phyloP scores from a whole-genome alignment of 2,797 vertebrate genomes.

The Clarias laeviceps region DNA sequence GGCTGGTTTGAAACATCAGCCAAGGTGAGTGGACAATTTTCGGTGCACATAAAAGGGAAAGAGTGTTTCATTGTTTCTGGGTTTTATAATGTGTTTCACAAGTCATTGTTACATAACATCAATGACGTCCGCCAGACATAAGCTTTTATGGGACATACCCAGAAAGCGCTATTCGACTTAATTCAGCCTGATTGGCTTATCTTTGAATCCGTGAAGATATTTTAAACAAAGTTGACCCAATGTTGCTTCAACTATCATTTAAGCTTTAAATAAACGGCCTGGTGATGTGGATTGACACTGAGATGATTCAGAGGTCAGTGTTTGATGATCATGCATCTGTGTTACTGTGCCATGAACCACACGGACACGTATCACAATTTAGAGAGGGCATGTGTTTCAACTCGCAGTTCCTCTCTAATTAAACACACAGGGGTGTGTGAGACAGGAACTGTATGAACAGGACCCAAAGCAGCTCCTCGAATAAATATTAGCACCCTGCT shows the following conservation, averaged over 20 bases:
- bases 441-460: conserved; percentile 28
- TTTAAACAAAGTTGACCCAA: background rate
- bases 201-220: background rate
- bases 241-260: conserved; percentile 1
- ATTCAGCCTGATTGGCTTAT: background rate
- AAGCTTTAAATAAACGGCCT: conserved; percentile 4
- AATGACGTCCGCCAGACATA: background rate
- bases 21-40: conserved; percentile 64
- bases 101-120: background rate
- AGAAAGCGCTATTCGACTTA: background rate
- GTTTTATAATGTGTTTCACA: background rate
- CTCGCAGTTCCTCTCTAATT: conserved; percentile 59
- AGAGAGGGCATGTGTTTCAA: conserved; percentile 23
- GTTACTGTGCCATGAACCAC: conserved; percentile 31
- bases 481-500: conserved; percentile 36
- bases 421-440: conserved; percentile 61
- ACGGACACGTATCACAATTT: conserved; percentile 40
- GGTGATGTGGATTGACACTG: conserved; percentile 17
- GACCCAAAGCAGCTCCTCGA: conserved; percentile 19
- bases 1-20: conserved; percentile 81
- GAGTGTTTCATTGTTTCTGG: background rate
- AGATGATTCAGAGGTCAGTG: conserved; percentile 28
- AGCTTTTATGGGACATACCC: background rate
- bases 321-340: conserved; percentile 28
- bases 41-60: background rate